These are phyloP conservation scores for Oplegnathus fasciatus DNA, from an alignment of 2,113 vertebrate species.

Conservation along the genomic window DNA sequence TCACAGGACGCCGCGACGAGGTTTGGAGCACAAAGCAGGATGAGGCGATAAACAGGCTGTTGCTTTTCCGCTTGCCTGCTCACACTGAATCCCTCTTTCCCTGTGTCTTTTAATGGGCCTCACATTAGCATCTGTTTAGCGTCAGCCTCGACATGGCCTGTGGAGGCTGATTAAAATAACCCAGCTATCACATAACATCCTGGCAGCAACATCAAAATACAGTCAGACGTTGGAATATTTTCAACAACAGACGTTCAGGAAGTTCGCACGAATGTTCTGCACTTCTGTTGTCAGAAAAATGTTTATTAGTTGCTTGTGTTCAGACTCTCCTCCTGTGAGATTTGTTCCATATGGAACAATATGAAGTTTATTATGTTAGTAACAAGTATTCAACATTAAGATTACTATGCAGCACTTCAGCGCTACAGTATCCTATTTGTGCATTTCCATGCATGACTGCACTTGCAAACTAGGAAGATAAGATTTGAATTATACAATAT, in stretches of 20 bases:
- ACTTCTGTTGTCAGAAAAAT: conserved; percentile 31
- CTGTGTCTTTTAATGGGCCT: conserved; percentile 74
- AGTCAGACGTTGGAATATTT: conserved; percentile 52
- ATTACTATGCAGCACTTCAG: conserved; percentile 19
- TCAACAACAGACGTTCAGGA: conserved; percentile 29
- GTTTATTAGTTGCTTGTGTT: conserved; percentile 43
- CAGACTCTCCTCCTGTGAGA: neutral
- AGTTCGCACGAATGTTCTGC: conserved; percentile 26
- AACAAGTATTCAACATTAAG: conserved; percentile 11
- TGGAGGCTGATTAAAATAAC: conserved; percentile 78
- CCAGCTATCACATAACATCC: conserved; percentile 71
- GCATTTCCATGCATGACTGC: conserved; percentile 13
- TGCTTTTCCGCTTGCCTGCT: conserved; percentile 77
- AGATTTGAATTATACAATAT: conserved; percentile 47
- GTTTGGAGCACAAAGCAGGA: conserved; percentile 71
- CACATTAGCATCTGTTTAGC: conserved; percentile 84
- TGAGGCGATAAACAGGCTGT: conserved; percentile 78
- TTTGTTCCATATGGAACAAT: conserved; percentile 1
- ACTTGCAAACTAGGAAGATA: conserved; percentile 18
- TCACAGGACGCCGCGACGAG: conserved; percentile 61
- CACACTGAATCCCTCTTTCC: conserved; percentile 73
- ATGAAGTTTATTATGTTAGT: conserved; percentile 1
- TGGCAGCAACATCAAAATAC: conserved; percentile 70
- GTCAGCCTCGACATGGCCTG: conserved; percentile 70
- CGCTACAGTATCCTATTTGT: neutral